Evolutionary conservation across 2,888 invertebrate genomes (phyloP), one percentile per base, ranked within the genome.

Genomic region (Trichopoda pennipes): DNA sequence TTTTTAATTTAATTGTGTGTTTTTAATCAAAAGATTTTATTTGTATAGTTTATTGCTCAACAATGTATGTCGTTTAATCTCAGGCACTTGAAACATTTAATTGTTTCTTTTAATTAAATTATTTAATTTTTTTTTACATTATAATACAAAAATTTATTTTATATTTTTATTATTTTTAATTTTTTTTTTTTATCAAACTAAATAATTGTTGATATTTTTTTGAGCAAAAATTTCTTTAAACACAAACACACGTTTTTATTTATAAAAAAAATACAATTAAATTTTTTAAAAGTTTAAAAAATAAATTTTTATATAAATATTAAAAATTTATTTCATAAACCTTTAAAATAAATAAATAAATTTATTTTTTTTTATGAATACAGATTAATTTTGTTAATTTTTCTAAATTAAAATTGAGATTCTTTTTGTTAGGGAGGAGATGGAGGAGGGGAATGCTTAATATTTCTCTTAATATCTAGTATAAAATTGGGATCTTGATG

Each of bases 401-500:
- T 23, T 23, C 2, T 19, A 44, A 69, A 72, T 12, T 61, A 56
- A 77, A 69, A 58, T 60, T 61, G 79, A 79, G 79, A 79, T 82
- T 82, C 79, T 72, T n/a, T n/a, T n/a, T 66, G n/a, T 74, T 61
- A 72, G 64, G 51, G 51, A 63, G 56, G 68, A 73, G 49, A 72
- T 64, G 73, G 32, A 42, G 28, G 1, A 8, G 1, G 28, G 28
- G 28, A 28, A 28, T 28, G 28, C 1, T 28, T 32, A 16, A 38
- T 23, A 4, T n/a, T 23, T 14, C 63, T 68, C 58, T 84, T 83
- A 86, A 79, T 80, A 89, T 74, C 87, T 86, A 38, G 89, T 87
- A 63, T 86, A 87, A 64, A 88, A 88, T 81, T 89, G 88, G 66
- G 88, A 86, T 32, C 88, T 72, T 61, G 79, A 87, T 66, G 81